These are phyloP conservation scores for Lingula anatina DNA, from an alignment of 2,888 invertebrate species.

Conservation along the genomic window DNA sequence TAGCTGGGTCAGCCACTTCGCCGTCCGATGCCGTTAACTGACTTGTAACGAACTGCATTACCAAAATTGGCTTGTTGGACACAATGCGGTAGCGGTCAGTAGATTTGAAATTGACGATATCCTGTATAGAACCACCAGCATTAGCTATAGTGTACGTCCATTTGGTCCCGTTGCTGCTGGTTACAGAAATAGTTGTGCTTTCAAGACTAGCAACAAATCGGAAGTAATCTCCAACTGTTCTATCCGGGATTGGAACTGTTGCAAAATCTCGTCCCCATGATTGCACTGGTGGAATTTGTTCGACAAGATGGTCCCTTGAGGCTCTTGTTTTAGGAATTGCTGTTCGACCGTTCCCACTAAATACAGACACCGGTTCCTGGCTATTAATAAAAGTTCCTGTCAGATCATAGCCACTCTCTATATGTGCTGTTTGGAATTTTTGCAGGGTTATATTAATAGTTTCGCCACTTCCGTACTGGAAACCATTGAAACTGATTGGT, in stretches of 20 bases:
- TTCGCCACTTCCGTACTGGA: conserved; percentile 13
- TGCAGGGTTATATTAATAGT: conserved; percentile 13
- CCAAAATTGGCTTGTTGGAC: conserved; percentile 17
- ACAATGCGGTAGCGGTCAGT: conserved; percentile 9
- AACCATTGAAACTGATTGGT: conserved; percentile 11
- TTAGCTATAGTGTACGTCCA: background rate
- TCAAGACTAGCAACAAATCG: conserved; percentile 7
- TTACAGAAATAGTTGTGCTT: conserved; percentile 1
- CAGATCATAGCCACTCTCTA: conserved; percentile 21
- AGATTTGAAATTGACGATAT: conserved; percentile 10
- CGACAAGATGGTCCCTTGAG: conserved; percentile 22
- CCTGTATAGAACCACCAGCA: conserved; percentile 4
- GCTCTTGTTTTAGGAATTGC: conserved; percentile 8
- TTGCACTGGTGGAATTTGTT: conserved; percentile 15
- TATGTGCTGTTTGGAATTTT: conserved; percentile 20
- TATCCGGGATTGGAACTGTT: conserved; percentile 14
- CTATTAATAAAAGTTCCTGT: conserved; percentile 25
- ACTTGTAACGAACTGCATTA: conserved; percentile 21
- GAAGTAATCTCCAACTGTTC: conserved; percentile 14
- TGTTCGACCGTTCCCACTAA: conserved; percentile 26
- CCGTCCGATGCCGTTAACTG: conserved; percentile 12
- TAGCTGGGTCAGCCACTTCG: conserved; percentile 25
- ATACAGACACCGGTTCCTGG: conserved; percentile 23
- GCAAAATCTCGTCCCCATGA: conserved; percentile 18
- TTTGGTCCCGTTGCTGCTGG: too few relatives aligned